A percentile compares a stretch with the other conserved stretches of the same genome.
phyloP scores from a whole-genome alignment of 35 echinoderm and acorn worm genomes.

The Hemicentrotus pulcherrimus region DNA sequence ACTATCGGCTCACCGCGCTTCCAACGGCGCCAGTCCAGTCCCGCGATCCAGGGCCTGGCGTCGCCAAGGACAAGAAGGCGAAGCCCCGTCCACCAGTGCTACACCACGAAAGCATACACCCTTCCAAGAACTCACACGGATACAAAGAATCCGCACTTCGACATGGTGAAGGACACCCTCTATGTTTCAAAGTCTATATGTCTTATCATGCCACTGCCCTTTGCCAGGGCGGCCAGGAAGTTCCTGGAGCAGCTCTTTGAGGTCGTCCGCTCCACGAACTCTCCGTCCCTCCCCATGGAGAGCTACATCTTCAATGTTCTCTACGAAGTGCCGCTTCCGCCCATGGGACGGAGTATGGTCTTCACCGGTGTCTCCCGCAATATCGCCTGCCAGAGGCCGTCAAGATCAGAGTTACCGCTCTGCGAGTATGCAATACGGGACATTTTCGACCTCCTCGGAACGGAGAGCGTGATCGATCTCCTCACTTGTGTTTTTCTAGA shows the following conservation, averaged over 20 bases:
- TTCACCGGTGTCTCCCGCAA: conserved; percentile 65
- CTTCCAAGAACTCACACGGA: conserved; percentile 67
- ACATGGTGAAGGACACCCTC: conserved; percentile 85
- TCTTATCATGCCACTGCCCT: conserved; percentile 75
- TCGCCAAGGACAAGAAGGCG: conserved; percentile 51
- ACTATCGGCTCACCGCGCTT: conserved; percentile 50
- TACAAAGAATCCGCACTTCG: conserved; percentile 56
- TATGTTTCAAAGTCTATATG: conserved; percentile 95
- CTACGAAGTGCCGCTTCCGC: conserved; percentile 85
- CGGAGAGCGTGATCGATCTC: conserved; percentile 82
- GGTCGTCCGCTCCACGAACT: conserved; percentile 51
- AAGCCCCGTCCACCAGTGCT: conserved; percentile 62
- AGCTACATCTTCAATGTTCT: conserved; percentile 91
- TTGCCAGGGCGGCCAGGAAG: conserved; percentile 71
- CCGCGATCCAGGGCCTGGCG: conserved; percentile 64
- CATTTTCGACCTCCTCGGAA: conserved; percentile 76
- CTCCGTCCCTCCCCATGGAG: conserved; percentile 70
- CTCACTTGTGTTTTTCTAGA: conserved; percentile 91
- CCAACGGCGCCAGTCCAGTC: conserved; percentile 68
- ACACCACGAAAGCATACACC: conserved; percentile 65
- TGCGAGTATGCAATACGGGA: conserved; percentile 86
- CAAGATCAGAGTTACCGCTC: conserved; percentile 71
- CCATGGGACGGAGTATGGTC: conserved; percentile 76
- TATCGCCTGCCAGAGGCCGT: conserved; percentile 82
- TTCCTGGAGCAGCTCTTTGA: conserved; percentile 83